These are phyloP conservation scores for Margarornis squamiger DNA, from an alignment of 2,797 vertebrate species.

Conservation along the genomic window DNA sequence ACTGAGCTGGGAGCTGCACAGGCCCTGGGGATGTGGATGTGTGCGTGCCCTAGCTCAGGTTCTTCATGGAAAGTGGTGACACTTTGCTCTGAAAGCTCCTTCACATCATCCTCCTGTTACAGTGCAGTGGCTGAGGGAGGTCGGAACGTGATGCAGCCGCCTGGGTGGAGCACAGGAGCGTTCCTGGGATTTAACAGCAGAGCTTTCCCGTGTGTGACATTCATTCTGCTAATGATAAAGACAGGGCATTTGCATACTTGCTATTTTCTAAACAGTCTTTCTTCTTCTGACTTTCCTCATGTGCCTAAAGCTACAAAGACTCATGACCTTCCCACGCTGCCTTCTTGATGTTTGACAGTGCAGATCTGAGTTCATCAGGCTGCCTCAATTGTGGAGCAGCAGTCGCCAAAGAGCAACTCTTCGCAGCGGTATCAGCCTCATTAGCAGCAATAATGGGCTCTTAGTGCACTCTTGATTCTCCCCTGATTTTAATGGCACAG, in stretches of 20 bases:
- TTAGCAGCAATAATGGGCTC: slow-evolving; percentile 50
- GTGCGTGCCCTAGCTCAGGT: neutral
- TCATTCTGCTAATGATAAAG: no score
- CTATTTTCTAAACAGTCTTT: neutral
- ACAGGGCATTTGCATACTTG: neutral
- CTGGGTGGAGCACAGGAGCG: neutral
- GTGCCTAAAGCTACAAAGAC: neutral
- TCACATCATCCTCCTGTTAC: neutral
- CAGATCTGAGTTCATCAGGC: neutral
- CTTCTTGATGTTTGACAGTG: slow-evolving; percentile 3
- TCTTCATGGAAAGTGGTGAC: neutral
- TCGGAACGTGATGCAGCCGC: neutral
- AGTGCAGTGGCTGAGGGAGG: neutral
- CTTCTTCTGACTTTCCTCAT: neutral
- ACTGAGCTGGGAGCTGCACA: neutral
- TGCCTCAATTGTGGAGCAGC: neutral
- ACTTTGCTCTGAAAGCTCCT: neutral
- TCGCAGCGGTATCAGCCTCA: slow-evolving; percentile 43
- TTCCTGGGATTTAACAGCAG: neutral
- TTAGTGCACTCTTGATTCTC: slow-evolving; percentile 49
- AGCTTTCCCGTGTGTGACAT: neutral
- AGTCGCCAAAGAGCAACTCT: slow-evolving; percentile 20
- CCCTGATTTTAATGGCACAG: slow-evolving; percentile 49
- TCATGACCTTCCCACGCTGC: neutral
- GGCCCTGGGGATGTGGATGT: neutral